phyloP scores from a whole-genome alignment of 1,140 invertebrate genomes.

The Drosophila bocki region DNA sequence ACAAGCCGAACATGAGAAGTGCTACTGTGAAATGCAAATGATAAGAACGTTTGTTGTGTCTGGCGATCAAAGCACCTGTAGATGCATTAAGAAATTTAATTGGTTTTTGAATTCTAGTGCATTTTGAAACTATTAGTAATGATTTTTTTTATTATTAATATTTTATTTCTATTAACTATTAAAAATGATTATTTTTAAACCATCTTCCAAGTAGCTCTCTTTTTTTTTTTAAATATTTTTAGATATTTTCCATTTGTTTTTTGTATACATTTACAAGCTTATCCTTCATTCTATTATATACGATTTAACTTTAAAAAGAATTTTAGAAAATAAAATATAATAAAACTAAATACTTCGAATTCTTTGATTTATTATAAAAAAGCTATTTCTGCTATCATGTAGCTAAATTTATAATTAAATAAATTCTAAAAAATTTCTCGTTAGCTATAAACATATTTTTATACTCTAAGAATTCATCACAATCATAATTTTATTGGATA shows the following conservation, averaged over 20 bases:
- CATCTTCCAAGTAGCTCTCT: too few species aligned
- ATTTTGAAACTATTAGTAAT: background rate
- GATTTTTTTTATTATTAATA: background rate
- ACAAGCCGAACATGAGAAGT: conserved; percentile 44
- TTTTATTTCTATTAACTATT: too few species aligned
- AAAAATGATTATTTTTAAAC: too few species aligned
- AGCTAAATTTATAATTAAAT: too few species aligned
- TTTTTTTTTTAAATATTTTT: too few species aligned
- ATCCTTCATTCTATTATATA: too few species aligned
- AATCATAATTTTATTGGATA: background rate
- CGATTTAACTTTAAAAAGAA: too few species aligned
- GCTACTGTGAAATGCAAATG: conserved; percentile 26
- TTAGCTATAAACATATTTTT: background rate
- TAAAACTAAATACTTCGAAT: too few species aligned
- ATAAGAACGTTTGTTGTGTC: conserved; percentile 26
- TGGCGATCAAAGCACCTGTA: conserved; percentile 26
- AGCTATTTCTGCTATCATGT: background rate
- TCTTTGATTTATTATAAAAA: background rate
- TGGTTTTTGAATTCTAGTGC: background rate
- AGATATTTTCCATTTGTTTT: too few species aligned
- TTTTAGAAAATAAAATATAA: too few species aligned
- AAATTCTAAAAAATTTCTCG: background rate
- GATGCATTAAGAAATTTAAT: background rate
- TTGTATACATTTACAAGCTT: too few species aligned
- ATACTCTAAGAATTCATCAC: too few species aligned